Conservation (phyloP, 2,113 vertebrate species). For the Myocastor coypus region DNA sequence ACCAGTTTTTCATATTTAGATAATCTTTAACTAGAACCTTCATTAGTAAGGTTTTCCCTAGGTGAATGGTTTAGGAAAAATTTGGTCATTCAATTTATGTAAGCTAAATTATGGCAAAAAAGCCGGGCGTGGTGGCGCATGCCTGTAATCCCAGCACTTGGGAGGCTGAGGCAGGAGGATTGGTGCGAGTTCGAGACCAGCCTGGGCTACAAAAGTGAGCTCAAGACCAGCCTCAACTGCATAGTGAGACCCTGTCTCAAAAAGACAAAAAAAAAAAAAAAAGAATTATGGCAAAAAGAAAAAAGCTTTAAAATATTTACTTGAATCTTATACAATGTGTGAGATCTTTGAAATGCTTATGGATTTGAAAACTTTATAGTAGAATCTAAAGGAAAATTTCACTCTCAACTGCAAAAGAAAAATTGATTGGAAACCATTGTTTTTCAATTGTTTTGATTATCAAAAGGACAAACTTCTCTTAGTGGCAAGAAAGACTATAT, state of each 20-base stretch:
- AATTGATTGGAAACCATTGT: background rate
- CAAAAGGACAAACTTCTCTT: background rate
- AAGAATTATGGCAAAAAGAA: no score
- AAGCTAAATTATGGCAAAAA: background rate
- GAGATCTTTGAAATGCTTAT: background rate
- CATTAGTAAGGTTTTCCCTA: background rate
- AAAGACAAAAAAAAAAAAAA: no score
- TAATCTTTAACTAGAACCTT: background rate
- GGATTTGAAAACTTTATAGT: background rate
- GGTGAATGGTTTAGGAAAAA: background rate
- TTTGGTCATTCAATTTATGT: background rate
- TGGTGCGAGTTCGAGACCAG: no score
- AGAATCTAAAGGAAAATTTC: background rate
- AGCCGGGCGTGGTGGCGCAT: no score
- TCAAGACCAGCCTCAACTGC: no score
- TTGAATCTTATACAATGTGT: background rate
- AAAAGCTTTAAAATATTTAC: background rate
- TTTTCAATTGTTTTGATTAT: background rate
- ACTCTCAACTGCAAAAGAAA: background rate
- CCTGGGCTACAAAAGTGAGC: no score
- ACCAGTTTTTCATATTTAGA: background rate
- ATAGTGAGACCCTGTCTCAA: no score
- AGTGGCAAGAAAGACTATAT: background rate
- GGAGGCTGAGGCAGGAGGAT: no score
- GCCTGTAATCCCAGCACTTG: no score